Percentiles rank a stretch among this genome's conserved stretches.
These are phyloP conservation scores for Charanyca ferruginea DNA, from an alignment of 2,888 invertebrate species.

Conservation along the genomic window DNA sequence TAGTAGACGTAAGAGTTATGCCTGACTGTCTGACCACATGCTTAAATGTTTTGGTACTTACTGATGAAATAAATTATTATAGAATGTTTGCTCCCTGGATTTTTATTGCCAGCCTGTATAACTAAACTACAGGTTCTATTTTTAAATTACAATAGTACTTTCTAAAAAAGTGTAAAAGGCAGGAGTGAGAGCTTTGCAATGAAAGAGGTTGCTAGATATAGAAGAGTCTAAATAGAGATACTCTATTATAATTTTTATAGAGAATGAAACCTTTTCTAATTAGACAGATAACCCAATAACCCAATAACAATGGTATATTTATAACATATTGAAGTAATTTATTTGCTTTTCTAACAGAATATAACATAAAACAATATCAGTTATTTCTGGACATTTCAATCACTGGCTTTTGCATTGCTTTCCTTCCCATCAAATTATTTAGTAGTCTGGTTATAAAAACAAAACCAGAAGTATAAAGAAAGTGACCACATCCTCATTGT, in stretches of 20 bases:
- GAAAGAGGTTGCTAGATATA: not conserved
- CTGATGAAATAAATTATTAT: slow-evolving; percentile 21
- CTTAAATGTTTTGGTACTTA: slow-evolving; percentile 18
- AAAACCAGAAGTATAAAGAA: not conserved
- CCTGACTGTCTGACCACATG: slow-evolving; percentile 48
- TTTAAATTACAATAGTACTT: no score
- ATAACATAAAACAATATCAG: no score
- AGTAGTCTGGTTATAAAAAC: no score
- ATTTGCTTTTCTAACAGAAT: not conserved
- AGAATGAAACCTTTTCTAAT: not conserved
- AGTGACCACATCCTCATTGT: not conserved
- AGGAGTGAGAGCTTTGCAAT: not conserved
- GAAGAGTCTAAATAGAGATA: no score
- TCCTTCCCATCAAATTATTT: no score
- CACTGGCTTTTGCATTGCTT: no score
- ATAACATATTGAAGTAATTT: not conserved
- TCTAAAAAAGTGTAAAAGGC: no score
- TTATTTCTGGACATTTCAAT: no score
- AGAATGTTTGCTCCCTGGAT: not conserved
- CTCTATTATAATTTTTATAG: slow-evolving; percentile 2
- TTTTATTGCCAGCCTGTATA: not conserved
- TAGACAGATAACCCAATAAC: not conserved
- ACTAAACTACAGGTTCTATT: no score
- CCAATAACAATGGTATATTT: not conserved
- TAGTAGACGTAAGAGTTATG: slow-evolving; percentile 47